Base-by-base conservation (phyloP, 2,113 vertebrate species). In the Triplophysa siluroides region DNA sequence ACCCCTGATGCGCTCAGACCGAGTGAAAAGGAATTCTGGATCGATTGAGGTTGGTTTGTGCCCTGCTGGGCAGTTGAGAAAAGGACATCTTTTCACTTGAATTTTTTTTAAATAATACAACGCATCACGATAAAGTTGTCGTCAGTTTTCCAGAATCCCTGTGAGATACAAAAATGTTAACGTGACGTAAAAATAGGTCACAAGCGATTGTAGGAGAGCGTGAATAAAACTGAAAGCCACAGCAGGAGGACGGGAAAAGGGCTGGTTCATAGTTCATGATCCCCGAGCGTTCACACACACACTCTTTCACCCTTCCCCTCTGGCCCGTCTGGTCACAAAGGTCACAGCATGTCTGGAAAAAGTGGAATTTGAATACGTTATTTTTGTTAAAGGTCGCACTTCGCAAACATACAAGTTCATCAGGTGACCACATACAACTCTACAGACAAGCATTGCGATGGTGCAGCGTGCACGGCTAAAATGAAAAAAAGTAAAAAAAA, bases 251-350 rank as follows among this genome's bases (percentile, higher is more conserved):
- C 90, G 69, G 93, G 93, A 94, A 94, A 90, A 92, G 91, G 29
- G 87, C 92, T 93, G 83, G 93, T 95, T 96, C 94, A 96, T 94
- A 93, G 94, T 96, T 94, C 94, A 92, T 91, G 87, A 92, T 85
- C 81, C 81, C 67, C 33, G 14, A 41, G 29, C 52, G 43, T 80
- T 83, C 78, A 50, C 62, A 75, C 62, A 38, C 52, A 72, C 77
- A 78, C 47, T 73, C 71, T 41, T 65, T 13, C 83, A 86, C 56
- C 81, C 85, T 94, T 92, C 93, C 94, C 91, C 94, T 93, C 95
- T 94, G 94, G 94, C 95, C 96, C 93, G 96, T 97, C 96, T 98
- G 96, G 95, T 95, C 96, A 92, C 94, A 98, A 98, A 98, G 96
- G 96, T 97, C 96, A 97, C 92, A 85, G 88, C 91, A 93, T 97